These are phyloP conservation scores for Alligator sinensis DNA, from an alignment of 2,113 vertebrate genomes.

Conservation along the genomic window DNA sequence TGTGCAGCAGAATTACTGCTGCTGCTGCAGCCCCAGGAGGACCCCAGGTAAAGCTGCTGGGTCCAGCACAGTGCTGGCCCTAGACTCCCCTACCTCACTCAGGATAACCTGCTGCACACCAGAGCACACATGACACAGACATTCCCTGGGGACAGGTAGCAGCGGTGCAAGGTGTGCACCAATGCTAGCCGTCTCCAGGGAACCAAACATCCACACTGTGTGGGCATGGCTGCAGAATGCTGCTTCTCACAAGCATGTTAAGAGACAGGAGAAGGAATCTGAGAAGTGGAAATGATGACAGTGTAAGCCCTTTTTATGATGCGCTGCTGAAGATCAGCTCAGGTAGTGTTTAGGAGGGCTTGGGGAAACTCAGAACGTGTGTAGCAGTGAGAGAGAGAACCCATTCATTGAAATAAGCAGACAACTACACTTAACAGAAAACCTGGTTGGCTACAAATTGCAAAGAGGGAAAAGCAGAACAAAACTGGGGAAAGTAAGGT, in stretches of 20 bases:
- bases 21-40: too few relatives aligned
- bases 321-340: conserved; percentile 43
- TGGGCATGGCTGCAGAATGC: background rate
- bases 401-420: conserved; percentile 29
- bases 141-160: too few relatives aligned
- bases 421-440: background rate
- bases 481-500: background rate
- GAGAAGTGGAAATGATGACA: conserved; percentile 25
- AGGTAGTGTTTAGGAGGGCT: conserved; percentile 41
- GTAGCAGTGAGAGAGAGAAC: conserved; percentile 5
- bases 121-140: too few relatives aligned
- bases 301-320: background rate
- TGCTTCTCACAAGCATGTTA: conserved; percentile 32
- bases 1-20: too few relatives aligned
- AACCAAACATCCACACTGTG: too few relatives aligned
- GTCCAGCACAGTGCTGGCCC: too few relatives aligned
- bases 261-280: conserved; percentile 40
- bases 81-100: too few relatives aligned
- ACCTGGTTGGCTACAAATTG: conserved; percentile 1
- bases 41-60: too few relatives aligned
- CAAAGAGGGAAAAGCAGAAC: background rate
- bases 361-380: background rate
- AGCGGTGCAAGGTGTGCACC: too few relatives aligned
- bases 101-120: too few relatives aligned
- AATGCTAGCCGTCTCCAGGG: too few relatives aligned